Conservation (phyloP, 2,888 invertebrate species). For the Melolontha melolontha region DNA sequence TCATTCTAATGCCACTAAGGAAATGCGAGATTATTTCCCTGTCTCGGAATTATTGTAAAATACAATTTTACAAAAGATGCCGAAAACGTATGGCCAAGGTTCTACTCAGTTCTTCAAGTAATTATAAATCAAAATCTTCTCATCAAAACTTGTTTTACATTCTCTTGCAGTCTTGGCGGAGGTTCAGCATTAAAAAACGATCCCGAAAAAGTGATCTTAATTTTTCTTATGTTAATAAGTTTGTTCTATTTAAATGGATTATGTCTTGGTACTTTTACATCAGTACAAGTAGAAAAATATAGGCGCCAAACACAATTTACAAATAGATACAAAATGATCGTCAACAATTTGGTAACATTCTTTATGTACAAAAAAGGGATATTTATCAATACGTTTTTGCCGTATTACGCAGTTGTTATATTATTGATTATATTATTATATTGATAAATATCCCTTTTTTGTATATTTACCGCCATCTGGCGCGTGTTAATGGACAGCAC, state of each 20-base stretch:
- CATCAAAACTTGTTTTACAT: background rate
- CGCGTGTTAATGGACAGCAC: too few species aligned
- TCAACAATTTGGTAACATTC: conserved; percentile 30
- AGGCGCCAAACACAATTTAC: conserved; percentile 40
- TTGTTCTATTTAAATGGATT: conserved; percentile 40
- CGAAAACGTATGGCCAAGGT: too few species aligned
- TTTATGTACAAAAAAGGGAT: background rate
- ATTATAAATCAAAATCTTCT: too few species aligned
- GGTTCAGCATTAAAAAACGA: conserved; percentile 38
- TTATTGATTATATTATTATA: too few species aligned
- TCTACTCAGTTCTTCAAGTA: too few species aligned
- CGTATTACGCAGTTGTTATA: too few species aligned
- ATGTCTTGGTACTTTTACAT: conserved; percentile 38
- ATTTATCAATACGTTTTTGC: too few species aligned
- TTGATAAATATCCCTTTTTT: too few species aligned
- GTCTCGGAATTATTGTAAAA: background rate
- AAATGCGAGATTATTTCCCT: too few species aligned
- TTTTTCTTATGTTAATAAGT: conserved; percentile 35
- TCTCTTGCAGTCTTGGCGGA: conserved; percentile 29
- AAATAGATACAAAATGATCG: conserved; percentile 41
- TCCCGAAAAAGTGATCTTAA: conserved; percentile 29
- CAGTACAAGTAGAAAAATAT: conserved; percentile 35
- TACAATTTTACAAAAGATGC: too few species aligned
- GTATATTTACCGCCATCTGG: too few species aligned
- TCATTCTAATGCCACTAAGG: too few species aligned